Evolutionary conservation across 2,888 invertebrate species (phyloP).

Genomic region (Limenitis camilla): DNA sequence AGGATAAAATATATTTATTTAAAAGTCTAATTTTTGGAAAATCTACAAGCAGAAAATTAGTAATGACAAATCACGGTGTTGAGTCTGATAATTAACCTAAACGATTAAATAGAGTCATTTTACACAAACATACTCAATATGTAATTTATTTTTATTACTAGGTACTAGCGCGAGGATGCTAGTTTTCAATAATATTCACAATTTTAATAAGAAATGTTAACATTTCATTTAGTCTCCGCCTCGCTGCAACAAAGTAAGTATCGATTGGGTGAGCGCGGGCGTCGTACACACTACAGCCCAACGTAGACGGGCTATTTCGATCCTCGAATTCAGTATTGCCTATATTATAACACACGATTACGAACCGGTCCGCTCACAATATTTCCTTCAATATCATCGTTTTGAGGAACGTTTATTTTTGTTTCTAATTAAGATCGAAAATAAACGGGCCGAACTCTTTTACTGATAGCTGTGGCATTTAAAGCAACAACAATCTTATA

Average conservation of each 20-base stretch:
- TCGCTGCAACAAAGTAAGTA: conserved; percentile 49
- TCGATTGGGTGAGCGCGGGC: conserved; percentile 48
- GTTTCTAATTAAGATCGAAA: background rate
- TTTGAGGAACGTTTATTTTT: background rate
- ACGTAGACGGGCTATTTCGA: conserved; percentile 46
- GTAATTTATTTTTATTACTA: no score
- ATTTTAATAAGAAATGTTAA: no score
- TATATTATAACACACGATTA: conserved; percentile 36
- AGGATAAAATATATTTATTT: no score
- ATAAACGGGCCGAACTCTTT: no score
- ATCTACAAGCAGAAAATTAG: no score
- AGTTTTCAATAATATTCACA: no score
- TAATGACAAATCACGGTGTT: no score
- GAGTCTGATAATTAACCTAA: no score
- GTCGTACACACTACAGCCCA: conserved; percentile 32
- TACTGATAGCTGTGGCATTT: background rate
- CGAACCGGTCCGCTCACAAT: conserved; percentile 30
- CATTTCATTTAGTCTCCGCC: conserved; percentile 23
- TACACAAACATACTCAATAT: no score
- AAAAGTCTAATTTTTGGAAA: no score
- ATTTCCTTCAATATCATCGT: conserved; percentile 1
- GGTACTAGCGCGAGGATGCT: no score
- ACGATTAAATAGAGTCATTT: no score
- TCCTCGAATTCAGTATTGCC: conserved; percentile 37
- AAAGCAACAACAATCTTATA: background rate